Base-by-base conservation (phyloP, 1,140 invertebrate species). In the Drosophila azteca region DNA sequence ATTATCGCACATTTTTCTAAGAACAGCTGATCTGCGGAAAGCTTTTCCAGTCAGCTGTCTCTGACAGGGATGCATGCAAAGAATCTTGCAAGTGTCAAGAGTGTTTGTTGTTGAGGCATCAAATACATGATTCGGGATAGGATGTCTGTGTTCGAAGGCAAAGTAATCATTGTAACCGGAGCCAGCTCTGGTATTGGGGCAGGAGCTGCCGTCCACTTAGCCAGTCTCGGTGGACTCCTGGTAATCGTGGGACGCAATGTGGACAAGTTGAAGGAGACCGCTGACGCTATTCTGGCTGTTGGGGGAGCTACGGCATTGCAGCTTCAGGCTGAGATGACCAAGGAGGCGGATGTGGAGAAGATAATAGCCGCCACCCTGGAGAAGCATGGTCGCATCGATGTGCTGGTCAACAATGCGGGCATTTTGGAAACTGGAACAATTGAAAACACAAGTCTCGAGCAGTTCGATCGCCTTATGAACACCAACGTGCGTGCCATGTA, bases 131-230 rank as follows among this genome's bases (percentile, higher is more conserved):
- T 22, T 31, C n/a, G 6, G 3, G 6, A 60, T 11, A 49, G 9
- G n/a, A 91, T 88, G 80, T 60, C 67, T n/a, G 93, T 93, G 85
- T 95, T 96, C 71, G 75, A 91, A 15, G 94, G 93, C 44, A 95
- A 96, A 93, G 94, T 96, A n/a, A 93, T 95, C 3, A 82, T 96
- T 44, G 94, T 96, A 61, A 96, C 95, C 6, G 97, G 97, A 59
- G 97, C 96, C 0, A 97, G 96, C 91, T 97, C 96, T 17, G 97
- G 97, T 4, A 97, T 98, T 72, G 97, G 97, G 39, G 95, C 95
- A 48, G 95, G 95, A 3, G 95, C 96, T 13, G 97, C 97, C 0
- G 90, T 96, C 24, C 92, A 95, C 60, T 94, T 98, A 59, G 95
- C 97, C 7, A 94, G 95, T 61, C 91, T 95, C 17, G 96, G 96